Evolutionary conservation across 2,888 invertebrate species (phyloP).

Genomic region (Fragum sueziense): DNA sequence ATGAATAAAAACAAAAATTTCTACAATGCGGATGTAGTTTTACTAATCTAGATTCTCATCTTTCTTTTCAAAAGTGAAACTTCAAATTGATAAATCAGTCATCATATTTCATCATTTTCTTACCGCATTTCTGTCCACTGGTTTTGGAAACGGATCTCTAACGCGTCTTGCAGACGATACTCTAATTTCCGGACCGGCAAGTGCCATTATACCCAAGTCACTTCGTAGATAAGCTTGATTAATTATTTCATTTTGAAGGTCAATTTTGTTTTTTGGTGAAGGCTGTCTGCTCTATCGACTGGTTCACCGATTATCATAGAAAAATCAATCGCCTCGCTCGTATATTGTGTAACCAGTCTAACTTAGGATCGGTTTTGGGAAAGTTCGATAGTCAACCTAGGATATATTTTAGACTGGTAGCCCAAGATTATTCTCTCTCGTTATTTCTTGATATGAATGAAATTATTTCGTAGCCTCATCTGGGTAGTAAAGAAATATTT

Average conservation of each 20-base stretch:
- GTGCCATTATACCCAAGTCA: slow-evolving; percentile 29
- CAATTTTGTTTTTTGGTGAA: slow-evolving; percentile 11
- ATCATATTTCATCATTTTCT: slow-evolving; percentile 17
- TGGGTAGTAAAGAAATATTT: neutral
- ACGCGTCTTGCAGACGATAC: slow-evolving; percentile 28
- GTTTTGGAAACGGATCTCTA: slow-evolving; percentile 53
- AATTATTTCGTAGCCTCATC: neutral
- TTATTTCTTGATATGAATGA: neutral
- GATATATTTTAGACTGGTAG: slow-evolving; percentile 6
- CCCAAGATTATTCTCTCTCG: neutral
- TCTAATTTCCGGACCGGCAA: slow-evolving; percentile 43
- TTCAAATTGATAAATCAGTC: too few species aligned
- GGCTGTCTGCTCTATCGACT: slow-evolving; percentile 50
- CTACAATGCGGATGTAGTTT: too few species aligned
- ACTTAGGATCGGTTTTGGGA: neutral
- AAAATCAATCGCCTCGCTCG: neutral
- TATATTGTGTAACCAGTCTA: neutral
- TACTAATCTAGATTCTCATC: too few species aligned
- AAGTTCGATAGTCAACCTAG: too few species aligned
- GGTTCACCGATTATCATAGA: neutral
- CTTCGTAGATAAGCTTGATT: neutral
- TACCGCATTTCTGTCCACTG: slow-evolving; percentile 61
- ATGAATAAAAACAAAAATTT: too few species aligned
- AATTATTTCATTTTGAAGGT: slow-evolving; percentile 29
- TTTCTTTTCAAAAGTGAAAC: neutral